phyloP scores from a whole-genome alignment of 2,888 invertebrate species.

The Parnassius apollo region DNA sequence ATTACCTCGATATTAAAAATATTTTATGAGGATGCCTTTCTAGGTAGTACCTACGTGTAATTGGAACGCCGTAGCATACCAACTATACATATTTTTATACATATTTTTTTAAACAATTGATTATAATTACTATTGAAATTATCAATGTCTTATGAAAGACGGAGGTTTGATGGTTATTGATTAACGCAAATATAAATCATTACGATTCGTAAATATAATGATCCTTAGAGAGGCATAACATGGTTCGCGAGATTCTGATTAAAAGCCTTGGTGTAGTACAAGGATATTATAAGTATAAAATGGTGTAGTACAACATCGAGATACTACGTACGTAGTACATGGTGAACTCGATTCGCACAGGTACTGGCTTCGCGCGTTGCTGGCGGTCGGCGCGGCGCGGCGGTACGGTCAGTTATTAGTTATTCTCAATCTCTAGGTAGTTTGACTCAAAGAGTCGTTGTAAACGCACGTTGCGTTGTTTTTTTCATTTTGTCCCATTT shows the following conservation, averaged over 20 bases:
- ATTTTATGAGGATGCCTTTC: no score
- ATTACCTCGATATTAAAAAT: no score
- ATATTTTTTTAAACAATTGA: no score
- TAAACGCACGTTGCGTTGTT: conserved; percentile 46
- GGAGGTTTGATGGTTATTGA: no score
- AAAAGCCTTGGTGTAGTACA: conserved; percentile 14
- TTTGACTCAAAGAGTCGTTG: conserved; percentile 53
- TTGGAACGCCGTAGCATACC: no score
- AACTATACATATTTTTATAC: no score
- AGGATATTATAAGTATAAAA: no score
- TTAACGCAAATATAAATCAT: no score
- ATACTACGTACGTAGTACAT: not conserved
- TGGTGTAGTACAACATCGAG: no score
- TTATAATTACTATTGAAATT: no score
- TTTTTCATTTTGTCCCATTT: conserved; percentile 34
- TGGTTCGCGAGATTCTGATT: conserved; percentile 3
- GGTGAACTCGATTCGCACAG: conserved; percentile 61
- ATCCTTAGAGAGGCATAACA: not conserved
- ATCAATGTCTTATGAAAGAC: no score
- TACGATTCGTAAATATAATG: not conserved
- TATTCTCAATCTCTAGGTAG: conserved; percentile 41
- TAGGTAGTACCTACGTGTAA: no score
- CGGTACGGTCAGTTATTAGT: not conserved
- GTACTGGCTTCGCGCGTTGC: not conserved
- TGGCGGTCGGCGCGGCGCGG: not conserved